Conservation (phyloP, 2,113 vertebrate genomes). For the Eclectus roratus region DNA sequence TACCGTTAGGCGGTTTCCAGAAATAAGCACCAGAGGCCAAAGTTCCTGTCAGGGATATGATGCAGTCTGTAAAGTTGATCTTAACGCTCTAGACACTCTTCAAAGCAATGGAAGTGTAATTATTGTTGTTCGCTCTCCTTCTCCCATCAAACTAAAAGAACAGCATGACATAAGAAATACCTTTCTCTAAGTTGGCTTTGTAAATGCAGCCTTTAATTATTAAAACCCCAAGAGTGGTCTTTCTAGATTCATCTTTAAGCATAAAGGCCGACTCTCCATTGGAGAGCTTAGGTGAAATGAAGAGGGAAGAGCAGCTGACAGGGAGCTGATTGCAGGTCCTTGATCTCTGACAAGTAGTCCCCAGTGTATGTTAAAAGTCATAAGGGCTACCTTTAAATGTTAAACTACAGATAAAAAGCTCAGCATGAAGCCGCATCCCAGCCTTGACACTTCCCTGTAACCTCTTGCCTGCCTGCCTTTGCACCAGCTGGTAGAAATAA, state of each 20-base stretch:
- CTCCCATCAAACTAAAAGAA: not conserved
- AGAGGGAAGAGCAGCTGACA: not conserved
- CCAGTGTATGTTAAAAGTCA: not conserved
- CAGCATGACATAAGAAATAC: not conserved
- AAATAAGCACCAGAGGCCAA: not conserved
- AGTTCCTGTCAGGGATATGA: not conserved
- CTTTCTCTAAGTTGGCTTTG: not conserved
- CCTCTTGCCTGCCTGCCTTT: not conserved
- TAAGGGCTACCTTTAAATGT: not conserved
- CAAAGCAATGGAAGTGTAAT: not conserved
- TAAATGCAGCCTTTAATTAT: conserved; percentile 15
- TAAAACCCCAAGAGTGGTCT: not conserved
- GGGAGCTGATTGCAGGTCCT: conserved; percentile 1
- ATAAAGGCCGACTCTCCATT: not conserved
- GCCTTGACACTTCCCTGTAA: not conserved
- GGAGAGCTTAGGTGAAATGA: not conserved
- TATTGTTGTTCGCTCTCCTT: not conserved
- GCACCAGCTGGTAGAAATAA: not conserved
- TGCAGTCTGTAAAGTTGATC: not conserved
- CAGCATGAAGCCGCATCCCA: not conserved
- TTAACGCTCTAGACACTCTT: not conserved
- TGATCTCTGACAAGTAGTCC: not conserved
- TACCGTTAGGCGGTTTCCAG: not conserved
- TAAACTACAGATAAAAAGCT: not conserved
- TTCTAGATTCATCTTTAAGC: not conserved